Percentiles rank a stretch among this genome's conserved stretches.
These are phyloP conservation scores for Phaonia tiefii DNA, from an alignment of 2,888 invertebrate species.

Conservation along the genomic window DNA sequence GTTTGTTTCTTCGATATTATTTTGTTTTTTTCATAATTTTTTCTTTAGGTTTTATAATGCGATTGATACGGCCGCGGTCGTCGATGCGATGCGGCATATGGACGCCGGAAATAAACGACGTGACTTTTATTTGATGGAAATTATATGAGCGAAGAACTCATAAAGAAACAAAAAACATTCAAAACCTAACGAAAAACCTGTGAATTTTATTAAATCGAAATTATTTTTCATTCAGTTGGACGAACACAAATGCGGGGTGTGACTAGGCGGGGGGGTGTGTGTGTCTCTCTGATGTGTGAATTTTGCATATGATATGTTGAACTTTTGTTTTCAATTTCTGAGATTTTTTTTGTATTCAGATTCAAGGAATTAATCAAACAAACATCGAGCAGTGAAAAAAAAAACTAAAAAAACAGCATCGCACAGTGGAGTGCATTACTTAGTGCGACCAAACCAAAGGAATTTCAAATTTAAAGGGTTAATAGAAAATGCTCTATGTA, in stretches of 20 bases:
- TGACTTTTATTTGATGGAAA: conserved; percentile 74
- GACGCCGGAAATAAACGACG: conserved; percentile 79
- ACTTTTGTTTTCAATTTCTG: conserved; percentile 21
- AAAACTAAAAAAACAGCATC: neutral
- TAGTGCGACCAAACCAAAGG: neutral
- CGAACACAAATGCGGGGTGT: too few relatives aligned
- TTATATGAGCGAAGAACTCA: conserved; percentile 47
- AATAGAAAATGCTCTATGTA: neutral
- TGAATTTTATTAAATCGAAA: conserved; percentile 46
- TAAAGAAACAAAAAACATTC: conserved; percentile 63
- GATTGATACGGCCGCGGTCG: conserved; percentile 34
- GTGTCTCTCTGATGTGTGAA: neutral
- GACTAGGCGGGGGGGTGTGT: conserved; percentile 16
- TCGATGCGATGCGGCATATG: conserved; percentile 47
- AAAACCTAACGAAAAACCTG: conserved; percentile 26
- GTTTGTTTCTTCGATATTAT: conserved; percentile 19
- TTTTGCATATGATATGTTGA: conserved; percentile 33
- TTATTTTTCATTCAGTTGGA: neutral
- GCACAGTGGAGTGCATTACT: neutral
- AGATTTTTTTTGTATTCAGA: conserved; percentile 20
- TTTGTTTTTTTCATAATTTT: conserved; percentile 25
- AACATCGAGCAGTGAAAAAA: neutral
- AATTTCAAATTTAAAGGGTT: neutral
- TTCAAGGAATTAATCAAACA: conserved; percentile 5
- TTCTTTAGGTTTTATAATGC: conserved; percentile 25